Percentiles rank a stretch among this genome's conserved stretches.
Evolutionary conservation across 53 echinoderm and acorn worm genomes (phyloP).

Genomic region (Hippasteria phrygiana): DNA sequence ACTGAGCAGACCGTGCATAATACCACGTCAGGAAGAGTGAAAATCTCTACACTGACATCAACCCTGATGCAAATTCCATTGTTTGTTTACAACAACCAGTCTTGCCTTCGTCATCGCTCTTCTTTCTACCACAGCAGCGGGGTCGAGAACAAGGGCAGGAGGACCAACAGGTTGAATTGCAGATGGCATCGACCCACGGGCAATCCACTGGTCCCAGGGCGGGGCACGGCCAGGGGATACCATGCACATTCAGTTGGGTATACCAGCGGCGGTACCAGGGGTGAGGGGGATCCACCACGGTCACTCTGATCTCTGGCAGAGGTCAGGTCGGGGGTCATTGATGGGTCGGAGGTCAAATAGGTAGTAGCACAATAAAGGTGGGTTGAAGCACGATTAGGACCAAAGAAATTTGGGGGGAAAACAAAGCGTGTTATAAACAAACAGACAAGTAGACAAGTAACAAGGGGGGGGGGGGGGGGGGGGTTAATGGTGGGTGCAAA

Average conservation of each 20-base stretch:
- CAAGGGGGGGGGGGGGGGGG: not conserved
- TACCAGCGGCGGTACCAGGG: slow-evolving; percentile 76
- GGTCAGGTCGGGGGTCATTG: slow-evolving; percentile 8
- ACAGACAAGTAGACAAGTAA: not conserved
- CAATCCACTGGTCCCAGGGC: slow-evolving; percentile 19
- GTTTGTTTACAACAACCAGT: slow-evolving; percentile 35
- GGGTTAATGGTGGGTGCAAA: too few relatives aligned
- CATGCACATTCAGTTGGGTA: slow-evolving; percentile 81
- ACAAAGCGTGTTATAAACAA: slow-evolving; percentile 7
- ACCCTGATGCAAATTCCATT: too few relatives aligned
- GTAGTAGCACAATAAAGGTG: slow-evolving; percentile 22
- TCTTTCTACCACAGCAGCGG: slow-evolving; percentile 8
- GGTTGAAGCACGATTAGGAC: slow-evolving; percentile 18
- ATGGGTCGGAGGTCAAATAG: slow-evolving; percentile 34
- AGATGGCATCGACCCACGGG: slow-evolving; percentile 26
- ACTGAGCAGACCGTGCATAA: too few relatives aligned
- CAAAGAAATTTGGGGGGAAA: not conserved
- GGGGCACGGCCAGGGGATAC: slow-evolving; percentile 84
- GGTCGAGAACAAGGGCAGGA: slow-evolving; percentile 41
- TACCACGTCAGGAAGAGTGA: too few relatives aligned
- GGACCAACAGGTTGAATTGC: slow-evolving; percentile 50
- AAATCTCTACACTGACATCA: too few relatives aligned
- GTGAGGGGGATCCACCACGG: slow-evolving; percentile 33
- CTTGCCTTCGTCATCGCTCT: slow-evolving; percentile 65
- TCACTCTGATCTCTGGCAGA: slow-evolving; percentile 54